phyloP scores from a whole-genome alignment of 2,113 vertebrate species.

The Sapayoa aenigma region DNA sequence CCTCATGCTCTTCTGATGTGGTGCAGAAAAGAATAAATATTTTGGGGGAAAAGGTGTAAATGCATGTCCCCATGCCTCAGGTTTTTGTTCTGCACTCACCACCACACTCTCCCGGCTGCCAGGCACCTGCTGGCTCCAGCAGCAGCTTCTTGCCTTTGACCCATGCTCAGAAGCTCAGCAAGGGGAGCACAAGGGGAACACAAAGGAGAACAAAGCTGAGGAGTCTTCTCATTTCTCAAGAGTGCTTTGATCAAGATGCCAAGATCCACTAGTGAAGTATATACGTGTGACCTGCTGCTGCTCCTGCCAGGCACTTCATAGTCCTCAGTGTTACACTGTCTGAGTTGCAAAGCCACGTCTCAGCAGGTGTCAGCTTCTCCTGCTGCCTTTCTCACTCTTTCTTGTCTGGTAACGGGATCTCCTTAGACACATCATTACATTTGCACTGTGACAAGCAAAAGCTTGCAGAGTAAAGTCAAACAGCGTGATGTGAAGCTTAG shows the following conservation, averaged over 20 bases:
- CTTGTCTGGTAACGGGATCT: neutral
- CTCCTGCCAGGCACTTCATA: conserved; percentile 14
- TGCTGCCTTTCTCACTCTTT: neutral
- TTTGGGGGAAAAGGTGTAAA: neutral
- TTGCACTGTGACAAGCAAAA: neutral
- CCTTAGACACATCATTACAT: neutral
- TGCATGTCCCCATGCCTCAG: neutral
- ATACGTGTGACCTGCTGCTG: neutral
- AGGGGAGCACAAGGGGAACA: neutral
- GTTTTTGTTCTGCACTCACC: neutral
- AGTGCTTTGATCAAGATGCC: neutral
- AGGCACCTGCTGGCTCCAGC: neutral
- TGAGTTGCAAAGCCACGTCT: neutral
- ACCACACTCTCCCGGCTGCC: neutral
- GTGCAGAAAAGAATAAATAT: neutral
- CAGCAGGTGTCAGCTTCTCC: conserved; percentile 25
- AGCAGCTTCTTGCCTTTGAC: neutral
- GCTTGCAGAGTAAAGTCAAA: neutral
- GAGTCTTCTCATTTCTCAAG: neutral
- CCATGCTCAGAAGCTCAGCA: neutral
- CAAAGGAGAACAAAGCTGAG: neutral
- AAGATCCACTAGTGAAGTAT: neutral
- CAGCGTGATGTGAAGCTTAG: neutral
- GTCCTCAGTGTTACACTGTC: neutral
- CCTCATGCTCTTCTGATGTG: neutral